Percentiles rank a stretch among this genome's conserved stretches.
These are phyloP conservation scores for Gymnobelideus leadbeateri DNA, from an alignment of 2,113 vertebrate genomes.

Conservation along the genomic window DNA sequence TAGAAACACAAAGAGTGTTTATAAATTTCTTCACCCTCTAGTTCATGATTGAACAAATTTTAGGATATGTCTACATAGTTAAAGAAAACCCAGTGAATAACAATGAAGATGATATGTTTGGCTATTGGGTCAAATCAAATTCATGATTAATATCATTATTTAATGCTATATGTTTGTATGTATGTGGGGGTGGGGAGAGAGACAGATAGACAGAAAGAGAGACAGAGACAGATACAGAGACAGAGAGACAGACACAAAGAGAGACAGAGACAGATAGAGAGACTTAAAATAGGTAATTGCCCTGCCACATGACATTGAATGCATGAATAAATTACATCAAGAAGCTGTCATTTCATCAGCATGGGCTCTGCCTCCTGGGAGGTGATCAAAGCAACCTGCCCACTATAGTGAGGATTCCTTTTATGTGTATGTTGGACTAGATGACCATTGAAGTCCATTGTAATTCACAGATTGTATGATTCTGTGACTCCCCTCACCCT, in stretches of 20 bases:
- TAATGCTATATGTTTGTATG: not conserved
- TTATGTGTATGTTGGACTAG: not conserved
- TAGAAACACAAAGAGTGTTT: conserved; percentile 15
- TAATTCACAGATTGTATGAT: not conserved
- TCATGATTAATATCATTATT: not conserved
- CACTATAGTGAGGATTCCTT: not conserved
- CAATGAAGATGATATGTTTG: not conserved
- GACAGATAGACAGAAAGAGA: not conserved
- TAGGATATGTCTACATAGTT: conserved; percentile 5
- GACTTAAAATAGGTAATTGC: not conserved
- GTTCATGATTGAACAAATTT: conserved; percentile 20
- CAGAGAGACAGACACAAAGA: not conserved
- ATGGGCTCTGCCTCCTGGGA: not conserved
- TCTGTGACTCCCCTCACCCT: not conserved
- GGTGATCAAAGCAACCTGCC: not conserved
- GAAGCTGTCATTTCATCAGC: not conserved
- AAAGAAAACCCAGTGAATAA: conserved; percentile 10
- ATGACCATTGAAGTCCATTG: not conserved
- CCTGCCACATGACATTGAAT: not conserved
- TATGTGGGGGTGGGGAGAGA: not conserved
- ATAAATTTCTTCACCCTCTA: conserved; percentile 12
- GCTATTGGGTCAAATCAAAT: not conserved
- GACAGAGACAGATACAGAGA: not conserved
- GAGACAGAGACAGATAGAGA: not conserved
- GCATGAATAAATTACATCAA: not conserved